A percentile compares a stretch with the other conserved stretches of the same genome.
Evolutionary conservation across 2,888 invertebrate species (phyloP).

Genomic region (Leptinotarsa tumamoca): DNA sequence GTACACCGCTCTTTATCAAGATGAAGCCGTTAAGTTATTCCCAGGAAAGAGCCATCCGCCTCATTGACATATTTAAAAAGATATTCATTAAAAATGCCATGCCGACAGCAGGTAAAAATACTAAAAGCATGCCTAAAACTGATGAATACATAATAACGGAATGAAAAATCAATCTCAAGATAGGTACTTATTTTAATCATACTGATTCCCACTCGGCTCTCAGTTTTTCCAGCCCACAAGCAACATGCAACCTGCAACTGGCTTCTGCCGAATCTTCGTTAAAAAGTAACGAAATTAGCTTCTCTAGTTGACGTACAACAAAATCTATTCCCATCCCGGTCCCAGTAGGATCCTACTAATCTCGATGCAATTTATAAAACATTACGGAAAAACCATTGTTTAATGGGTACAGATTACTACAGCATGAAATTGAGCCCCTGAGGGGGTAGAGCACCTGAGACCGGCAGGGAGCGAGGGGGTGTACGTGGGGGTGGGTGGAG

Average conservation of each 20-base stretch:
- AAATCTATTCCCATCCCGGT: conserved; percentile 22
- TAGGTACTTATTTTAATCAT: background rate
- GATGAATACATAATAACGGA: background rate
- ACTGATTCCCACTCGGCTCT: background rate
- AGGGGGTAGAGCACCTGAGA: conserved; percentile 47
- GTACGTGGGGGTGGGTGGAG: conserved; percentile 43
- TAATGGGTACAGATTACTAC: conserved; percentile 38
- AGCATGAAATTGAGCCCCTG: conserved; percentile 44
- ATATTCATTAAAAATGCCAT: too few relatives aligned
- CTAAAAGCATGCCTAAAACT: too few relatives aligned
- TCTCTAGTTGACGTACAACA: background rate
- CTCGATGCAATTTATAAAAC: conserved; percentile 44
- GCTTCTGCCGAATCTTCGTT: background rate
- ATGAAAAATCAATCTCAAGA: background rate
- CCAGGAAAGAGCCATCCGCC: too few relatives aligned
- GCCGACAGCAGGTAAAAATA: too few relatives aligned
- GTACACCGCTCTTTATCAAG: too few relatives aligned
- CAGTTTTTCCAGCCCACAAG: background rate
- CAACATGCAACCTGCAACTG: background rate
- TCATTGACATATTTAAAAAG: too few relatives aligned
- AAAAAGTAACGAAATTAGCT: background rate
- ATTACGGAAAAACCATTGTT: conserved; percentile 44
- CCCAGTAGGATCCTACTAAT: conserved; percentile 30
- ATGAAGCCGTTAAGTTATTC: too few relatives aligned
- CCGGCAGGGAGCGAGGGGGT: conserved; percentile 34